phyloP scores from a whole-genome alignment of 2,797 vertebrate genomes.

The Cephalopachus bancanus region DNA sequence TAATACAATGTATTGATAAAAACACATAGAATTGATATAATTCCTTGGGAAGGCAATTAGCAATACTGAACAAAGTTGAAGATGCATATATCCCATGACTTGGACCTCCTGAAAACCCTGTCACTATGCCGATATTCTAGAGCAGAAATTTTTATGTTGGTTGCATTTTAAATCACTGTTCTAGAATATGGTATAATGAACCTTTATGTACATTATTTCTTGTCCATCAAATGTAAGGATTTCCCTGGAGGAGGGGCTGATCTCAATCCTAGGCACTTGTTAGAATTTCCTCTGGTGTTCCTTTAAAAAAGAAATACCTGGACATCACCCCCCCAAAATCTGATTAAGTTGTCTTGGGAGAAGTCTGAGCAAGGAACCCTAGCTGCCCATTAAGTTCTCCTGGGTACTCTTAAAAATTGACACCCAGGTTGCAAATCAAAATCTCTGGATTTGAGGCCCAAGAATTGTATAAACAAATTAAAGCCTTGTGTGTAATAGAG shows the following conservation, averaged over 20 bases:
- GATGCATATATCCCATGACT: fast-evolving
- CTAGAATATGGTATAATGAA: fast-evolving
- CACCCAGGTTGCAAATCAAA: not conserved
- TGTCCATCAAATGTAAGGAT: not conserved
- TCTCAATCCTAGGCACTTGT: not conserved
- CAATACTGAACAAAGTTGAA: not conserved
- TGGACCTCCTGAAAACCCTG: too few species aligned
- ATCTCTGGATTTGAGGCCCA: not conserved
- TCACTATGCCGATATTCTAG: fast-evolving
- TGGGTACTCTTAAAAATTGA: not conserved
- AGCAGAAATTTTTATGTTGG: not conserved
- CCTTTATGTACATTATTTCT: not conserved
- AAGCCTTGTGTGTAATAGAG: not conserved
- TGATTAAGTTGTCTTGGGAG: not conserved
- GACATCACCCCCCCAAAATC: too few species aligned
- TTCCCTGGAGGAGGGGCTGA: not conserved
- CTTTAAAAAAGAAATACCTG: not conserved
- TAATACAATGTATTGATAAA: fast-evolving
- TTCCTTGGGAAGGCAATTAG: not conserved
- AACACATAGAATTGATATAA: fast-evolving
- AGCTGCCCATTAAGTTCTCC: fast-evolving
- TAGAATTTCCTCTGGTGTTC: not conserved
- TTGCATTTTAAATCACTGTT: not conserved
- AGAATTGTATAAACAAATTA: not conserved
- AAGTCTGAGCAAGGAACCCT: not conserved